Evolutionary conservation across 2,113 vertebrate genomes (phyloP).

Genomic region (Himantopus leucocephalus): DNA sequence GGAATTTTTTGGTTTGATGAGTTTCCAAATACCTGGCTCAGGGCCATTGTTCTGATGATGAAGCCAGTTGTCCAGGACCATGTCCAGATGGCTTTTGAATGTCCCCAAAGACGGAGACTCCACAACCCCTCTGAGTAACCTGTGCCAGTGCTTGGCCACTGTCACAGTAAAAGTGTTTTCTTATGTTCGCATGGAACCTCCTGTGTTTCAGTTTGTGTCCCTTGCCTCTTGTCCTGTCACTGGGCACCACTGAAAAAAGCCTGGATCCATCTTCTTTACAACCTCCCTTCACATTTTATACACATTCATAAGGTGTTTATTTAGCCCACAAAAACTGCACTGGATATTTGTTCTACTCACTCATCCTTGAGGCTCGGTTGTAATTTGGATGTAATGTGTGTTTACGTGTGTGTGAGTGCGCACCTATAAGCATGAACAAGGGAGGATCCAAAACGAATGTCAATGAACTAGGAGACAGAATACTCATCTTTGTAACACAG

Average conservation of each 20-base stretch:
- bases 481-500: not conserved
- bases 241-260: not conserved
- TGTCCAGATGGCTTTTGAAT: not conserved
- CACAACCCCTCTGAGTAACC: not conserved
- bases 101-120: not conserved
- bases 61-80: not conserved
- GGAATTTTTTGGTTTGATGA: not conserved
- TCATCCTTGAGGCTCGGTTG: not conserved
- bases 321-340: not conserved
- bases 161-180: not conserved
- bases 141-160: not conserved
- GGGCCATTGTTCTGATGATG: not conserved
- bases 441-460: not conserved
- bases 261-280: not conserved
- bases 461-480: not conserved
- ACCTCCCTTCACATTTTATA: not conserved
- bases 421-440: not conserved
- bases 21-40: not conserved
- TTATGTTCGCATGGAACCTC: not conserved
- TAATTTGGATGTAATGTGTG: not conserved
- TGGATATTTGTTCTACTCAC: not conserved
- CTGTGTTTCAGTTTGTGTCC: not conserved
- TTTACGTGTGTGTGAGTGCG: not conserved
- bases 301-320: not conserved
- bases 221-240: not conserved